A percentile compares a stretch with the other conserved stretches of the same genome.
Conservation (phyloP, 2,797 vertebrate species). For the Setipinna tenuifilis region DNA sequence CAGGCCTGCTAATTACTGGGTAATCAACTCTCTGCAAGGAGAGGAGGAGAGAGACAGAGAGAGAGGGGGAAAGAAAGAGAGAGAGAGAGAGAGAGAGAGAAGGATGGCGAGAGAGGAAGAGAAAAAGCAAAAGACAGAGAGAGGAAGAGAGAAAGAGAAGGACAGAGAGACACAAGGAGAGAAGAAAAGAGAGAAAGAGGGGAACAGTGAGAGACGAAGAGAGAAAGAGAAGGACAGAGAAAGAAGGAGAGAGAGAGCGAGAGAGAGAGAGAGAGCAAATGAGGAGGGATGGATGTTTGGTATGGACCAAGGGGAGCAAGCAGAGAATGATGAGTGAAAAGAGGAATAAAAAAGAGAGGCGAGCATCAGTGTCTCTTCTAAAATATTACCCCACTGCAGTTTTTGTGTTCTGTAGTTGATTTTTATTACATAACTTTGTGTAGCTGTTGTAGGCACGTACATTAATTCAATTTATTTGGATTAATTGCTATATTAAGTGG, state of each 20-base stretch:
- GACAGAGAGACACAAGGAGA: neutral
- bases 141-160: neutral
- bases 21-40: neutral
- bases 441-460: no score
- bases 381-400: neutral
- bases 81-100: neutral
- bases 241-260: neutral
- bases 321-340: neutral
- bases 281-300: neutral
- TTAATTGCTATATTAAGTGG: neutral
- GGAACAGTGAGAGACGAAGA: neutral
- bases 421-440: neutral
- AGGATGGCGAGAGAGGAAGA: no score
- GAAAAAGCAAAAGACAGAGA: no score
- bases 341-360: neutral
- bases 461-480: no score
- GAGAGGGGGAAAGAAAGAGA: neutral
- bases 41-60: neutral
- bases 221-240: neutral
- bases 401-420: neutral
- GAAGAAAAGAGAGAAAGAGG: neutral
- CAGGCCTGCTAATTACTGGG: constrained; percentile 19
- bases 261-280: neutral
- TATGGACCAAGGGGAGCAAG: neutral
- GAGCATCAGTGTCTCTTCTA: no score